phyloP scores from a whole-genome alignment of 2,888 invertebrate species.

The Tipula vernalis region DNA sequence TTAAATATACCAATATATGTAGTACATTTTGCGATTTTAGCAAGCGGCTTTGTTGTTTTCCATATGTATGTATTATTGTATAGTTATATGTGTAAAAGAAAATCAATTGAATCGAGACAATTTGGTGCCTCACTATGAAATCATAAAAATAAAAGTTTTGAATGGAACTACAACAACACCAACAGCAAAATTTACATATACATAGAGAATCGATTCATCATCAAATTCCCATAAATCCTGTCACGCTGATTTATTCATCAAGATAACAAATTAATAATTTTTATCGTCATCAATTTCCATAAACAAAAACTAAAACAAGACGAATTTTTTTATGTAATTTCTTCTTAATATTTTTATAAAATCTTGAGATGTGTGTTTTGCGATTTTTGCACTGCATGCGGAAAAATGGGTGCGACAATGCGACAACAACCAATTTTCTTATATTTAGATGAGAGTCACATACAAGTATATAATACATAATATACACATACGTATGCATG shows the following conservation, averaged over 20 bases:
- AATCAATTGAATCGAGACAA: neutral
- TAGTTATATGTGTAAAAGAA: neutral
- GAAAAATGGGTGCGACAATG: constrained; percentile 9
- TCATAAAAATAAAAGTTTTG: neutral
- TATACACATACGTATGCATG: neutral
- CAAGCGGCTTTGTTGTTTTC: too few species aligned
- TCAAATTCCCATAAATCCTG: neutral
- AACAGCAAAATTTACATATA: neutral
- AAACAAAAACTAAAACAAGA: neutral
- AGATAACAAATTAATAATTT: constrained; percentile 8
- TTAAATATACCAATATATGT: too few species aligned
- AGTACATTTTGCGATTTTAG: too few species aligned
- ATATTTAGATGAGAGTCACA: neutral
- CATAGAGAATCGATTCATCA: neutral
- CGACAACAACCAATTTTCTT: neutral
- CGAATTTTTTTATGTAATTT: neutral
- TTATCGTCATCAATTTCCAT: constrained; percentile 9
- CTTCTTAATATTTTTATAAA: neutral
- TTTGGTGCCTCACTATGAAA: neutral
- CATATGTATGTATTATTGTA: too few species aligned
- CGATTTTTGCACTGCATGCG: neutral
- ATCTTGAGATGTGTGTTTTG: neutral
- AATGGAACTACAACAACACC: neutral
- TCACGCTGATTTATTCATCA: constrained; percentile 9
- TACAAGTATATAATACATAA: neutral